Percentiles rank a stretch among this genome's conserved stretches.
phyloP scores from a whole-genome alignment of 2,797 vertebrate species.

The Sciurus vulgaris region DNA sequence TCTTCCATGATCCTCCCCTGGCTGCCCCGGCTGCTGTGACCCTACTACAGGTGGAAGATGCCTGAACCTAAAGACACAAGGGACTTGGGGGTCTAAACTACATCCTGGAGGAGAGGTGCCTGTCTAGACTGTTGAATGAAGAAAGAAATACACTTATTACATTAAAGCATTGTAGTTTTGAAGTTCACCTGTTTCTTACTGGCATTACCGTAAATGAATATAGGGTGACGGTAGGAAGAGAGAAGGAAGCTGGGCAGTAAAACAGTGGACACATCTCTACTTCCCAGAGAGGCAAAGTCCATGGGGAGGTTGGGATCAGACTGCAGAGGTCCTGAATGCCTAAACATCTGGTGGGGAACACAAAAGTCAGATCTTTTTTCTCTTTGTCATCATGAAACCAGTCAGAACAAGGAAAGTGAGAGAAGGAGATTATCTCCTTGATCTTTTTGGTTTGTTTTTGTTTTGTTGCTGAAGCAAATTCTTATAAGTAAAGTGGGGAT shows the following conservation, averaged over 20 bases:
- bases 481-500: background rate
- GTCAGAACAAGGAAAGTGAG: background rate
- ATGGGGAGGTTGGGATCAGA: background rate
- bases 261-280: background rate
- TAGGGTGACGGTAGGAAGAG: background rate
- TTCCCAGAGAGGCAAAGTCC: background rate
- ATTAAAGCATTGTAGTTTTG: background rate
- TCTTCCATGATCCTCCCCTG: background rate
- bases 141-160: background rate
- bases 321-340: background rate
- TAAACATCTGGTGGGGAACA: background rate
- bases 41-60: background rate
- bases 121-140: background rate
- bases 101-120: background rate
- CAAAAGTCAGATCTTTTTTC: background rate
- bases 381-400: background rate
- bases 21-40: background rate
- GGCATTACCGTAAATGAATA: constrained; percentile 7
- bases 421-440: too few relatives aligned
- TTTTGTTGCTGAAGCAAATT: background rate
- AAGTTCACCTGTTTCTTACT: background rate
- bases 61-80: background rate
- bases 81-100: background rate
- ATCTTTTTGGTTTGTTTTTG: background rate
- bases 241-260: background rate